Base-by-base conservation (phyloP, 2,888 invertebrate species). In the Corbicula japonica region DNA sequence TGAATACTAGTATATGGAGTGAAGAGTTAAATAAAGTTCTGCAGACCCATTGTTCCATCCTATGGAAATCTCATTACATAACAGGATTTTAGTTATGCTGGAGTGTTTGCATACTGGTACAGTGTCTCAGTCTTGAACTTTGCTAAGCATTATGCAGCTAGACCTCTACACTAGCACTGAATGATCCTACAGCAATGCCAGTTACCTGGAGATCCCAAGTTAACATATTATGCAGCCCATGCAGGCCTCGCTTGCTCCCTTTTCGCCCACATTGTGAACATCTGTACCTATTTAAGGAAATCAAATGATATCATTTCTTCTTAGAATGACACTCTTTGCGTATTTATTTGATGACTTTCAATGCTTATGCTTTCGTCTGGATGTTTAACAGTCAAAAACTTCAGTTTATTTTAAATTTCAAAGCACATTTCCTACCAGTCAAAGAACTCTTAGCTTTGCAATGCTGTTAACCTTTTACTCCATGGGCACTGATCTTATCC, bases 281-380 rank as follows among this genome's bases (percentile, higher is more conserved):
- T 54, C 15, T 23, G 28, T 54, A 15, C 54, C 54, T 54, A 32
- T 54, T 54, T 54, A 32, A 54, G 32, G 18, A 54, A 1, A 54
- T 12, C 30, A 54, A 28, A 46, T 5, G 21, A 28, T 32, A 30
- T 54, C 32, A 54, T 54, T 32, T 32, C 54, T n/a, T n/a, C n/a
- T n/a, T n/a, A n/a, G n/a, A n/a, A n/a, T n/a, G n/a, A n/a, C n/a
- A n/a, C n/a, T n/a, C n/a, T n/a, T n/a, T n/a, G n/a, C n/a, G n/a
- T n/a, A n/a, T n/a, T n/a, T n/a, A n/a, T n/a, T n/a, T n/a, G n/a
- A n/a, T n/a, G n/a, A n/a, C n/a, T n/a, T n/a, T n/a, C n/a, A n/a
- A n/a, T n/a, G n/a, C n/a, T n/a, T n/a, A n/a, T n/a, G n/a, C n/a
- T n/a, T n/a, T n/a, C n/a, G n/a, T n/a, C n/a, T n/a, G 32, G 12